A percentile compares a stretch with the other conserved stretches of the same genome.
Evolutionary conservation across 2,797 vertebrate species (phyloP).

Genomic region (Rhadinocentrus ornatus): DNA sequence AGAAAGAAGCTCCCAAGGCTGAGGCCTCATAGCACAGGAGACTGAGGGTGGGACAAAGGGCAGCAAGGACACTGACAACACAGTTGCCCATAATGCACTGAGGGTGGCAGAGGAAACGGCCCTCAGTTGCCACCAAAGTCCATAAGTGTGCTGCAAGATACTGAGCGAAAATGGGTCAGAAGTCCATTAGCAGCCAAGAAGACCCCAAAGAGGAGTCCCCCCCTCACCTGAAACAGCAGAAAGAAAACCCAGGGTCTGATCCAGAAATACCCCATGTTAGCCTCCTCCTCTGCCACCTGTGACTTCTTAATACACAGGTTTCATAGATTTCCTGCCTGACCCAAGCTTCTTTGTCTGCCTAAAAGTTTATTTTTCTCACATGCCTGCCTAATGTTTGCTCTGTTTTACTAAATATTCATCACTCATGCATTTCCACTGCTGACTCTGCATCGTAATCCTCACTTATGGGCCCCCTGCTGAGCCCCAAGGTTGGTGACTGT

Average conservation of each 20-base stretch:
- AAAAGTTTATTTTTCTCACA: slow-evolving; percentile 41
- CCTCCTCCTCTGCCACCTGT: slow-evolving; percentile 23
- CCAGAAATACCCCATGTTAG: slow-evolving; percentile 31
- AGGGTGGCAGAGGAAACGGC: slow-evolving; percentile 56
- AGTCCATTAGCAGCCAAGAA: slow-evolving; percentile 59
- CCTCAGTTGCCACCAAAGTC: slow-evolving; percentile 44
- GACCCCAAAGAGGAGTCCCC: slow-evolving; percentile 54
- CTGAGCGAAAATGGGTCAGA: slow-evolving; percentile 55
- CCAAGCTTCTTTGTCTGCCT: slow-evolving; percentile 45
- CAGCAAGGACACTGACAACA: slow-evolving; percentile 67
- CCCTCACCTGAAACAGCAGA: slow-evolving; percentile 52
- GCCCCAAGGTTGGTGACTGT: slow-evolving; percentile 63
- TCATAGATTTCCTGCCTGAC: slow-evolving; percentile 47
- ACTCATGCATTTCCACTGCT: slow-evolving; percentile 40
- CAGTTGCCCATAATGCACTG: slow-evolving; percentile 64
- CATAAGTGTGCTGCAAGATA: slow-evolving; percentile 58
- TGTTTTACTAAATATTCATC: slow-evolving; percentile 52
- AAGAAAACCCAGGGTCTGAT: slow-evolving; percentile 40
- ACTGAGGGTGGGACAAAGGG: slow-evolving; percentile 75
- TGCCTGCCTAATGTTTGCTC: slow-evolving; percentile 22
- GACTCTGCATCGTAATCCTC: slow-evolving; percentile 62
- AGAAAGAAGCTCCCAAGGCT: slow-evolving; percentile 80
- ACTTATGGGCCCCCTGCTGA: slow-evolving; percentile 50
- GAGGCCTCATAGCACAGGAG: slow-evolving; percentile 84
- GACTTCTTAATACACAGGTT: slow-evolving; percentile 43